Conservation (phyloP, 1,140 invertebrate genomes). For the Pogonus chalceus region DNA sequence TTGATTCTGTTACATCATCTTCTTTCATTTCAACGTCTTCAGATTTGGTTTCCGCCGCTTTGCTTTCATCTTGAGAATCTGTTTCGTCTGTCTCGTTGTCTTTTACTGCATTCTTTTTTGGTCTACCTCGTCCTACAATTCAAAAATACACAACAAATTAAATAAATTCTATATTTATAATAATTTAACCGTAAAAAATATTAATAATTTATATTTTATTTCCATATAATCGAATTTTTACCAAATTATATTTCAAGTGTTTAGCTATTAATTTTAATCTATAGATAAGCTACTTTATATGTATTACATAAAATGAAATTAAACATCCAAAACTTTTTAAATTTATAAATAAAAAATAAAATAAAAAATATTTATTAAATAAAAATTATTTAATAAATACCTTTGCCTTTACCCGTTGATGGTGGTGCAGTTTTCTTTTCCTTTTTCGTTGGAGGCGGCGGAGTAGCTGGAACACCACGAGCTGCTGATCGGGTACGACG, state of each 20-base stretch:
- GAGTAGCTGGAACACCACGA: constrained; percentile 33
- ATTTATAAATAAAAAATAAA: background rate
- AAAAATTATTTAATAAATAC: no score
- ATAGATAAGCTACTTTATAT: background rate
- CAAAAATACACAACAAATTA: background rate
- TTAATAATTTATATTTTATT: background rate
- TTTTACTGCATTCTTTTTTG: constrained; percentile 16
- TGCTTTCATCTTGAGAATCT: constrained; percentile 22
- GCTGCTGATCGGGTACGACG: constrained; percentile 35
- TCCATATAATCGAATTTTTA: background rate
- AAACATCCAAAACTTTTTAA: background rate
- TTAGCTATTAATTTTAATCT: constrained; percentile 14
- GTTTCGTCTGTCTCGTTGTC: constrained; percentile 22
- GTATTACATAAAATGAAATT: background rate
- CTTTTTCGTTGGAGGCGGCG: constrained; percentile 36
- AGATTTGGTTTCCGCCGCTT: constrained; percentile 15
- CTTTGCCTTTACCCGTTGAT: constrained; percentile 19
- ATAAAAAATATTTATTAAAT: no score
- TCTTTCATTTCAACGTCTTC: constrained; percentile 11
- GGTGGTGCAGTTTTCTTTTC: constrained; percentile 28
- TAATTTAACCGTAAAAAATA: no score
- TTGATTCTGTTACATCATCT: constrained; percentile 17
- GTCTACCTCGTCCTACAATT: constrained; percentile 19
- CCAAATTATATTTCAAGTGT: background rate
- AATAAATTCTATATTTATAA: background rate